Evolutionary conservation across 1,140 invertebrate species (phyloP).

Genomic region (Platorchestia sp.): DNA sequence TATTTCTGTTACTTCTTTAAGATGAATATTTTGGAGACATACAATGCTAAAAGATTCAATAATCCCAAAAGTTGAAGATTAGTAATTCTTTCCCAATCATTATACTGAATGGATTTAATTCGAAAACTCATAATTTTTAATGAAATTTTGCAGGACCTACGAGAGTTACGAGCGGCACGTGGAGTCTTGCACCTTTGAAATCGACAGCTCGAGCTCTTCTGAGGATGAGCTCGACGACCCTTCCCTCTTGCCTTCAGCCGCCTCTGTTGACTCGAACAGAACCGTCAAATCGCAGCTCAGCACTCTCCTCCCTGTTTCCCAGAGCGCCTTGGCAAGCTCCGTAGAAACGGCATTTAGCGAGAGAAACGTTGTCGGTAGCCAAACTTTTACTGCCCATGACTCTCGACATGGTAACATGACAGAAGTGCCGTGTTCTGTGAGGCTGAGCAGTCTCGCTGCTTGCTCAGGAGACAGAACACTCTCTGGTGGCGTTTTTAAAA

Average conservation of each 20-base stretch:
- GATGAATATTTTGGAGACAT: no score
- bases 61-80: no score
- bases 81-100: no score
- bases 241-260: background rate
- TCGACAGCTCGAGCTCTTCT: conserved; percentile 71
- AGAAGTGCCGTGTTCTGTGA: background rate
- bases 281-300: conserved; percentile 32
- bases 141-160: conserved; percentile 75
- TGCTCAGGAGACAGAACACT: background rate
- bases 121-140: background rate
- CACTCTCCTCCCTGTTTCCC: background rate
- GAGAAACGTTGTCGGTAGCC: background rate
- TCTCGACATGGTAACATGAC: background rate
- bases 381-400: background rate
- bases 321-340: background rate
- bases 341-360: background rate
- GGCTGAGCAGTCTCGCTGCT: background rate
- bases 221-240: conserved; percentile 68
- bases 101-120: background rate
- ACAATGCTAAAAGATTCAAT: no score
- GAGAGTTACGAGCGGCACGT: conserved; percentile 89
- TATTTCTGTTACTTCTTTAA: no score
- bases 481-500: background rate
- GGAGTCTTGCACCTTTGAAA: conserved; percentile 77
- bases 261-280: background rate